Base-by-base conservation (phyloP, 2,888 invertebrate species). In the Cantharis rufa region DNA sequence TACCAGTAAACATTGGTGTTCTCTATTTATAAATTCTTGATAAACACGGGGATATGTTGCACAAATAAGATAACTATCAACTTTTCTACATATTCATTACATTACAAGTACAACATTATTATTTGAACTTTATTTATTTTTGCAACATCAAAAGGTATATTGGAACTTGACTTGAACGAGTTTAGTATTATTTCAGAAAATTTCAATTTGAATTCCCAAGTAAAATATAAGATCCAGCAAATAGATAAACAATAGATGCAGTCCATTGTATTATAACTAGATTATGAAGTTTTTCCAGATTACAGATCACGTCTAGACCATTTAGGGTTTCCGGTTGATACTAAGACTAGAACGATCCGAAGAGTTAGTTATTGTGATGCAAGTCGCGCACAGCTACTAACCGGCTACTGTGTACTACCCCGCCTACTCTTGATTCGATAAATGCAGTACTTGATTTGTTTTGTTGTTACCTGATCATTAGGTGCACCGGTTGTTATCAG, bases 281-380 rank as follows among this genome's bases (percentile, higher is more conserved):
- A 85, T 85, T 85, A 85, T 82, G 82, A 81, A 80, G 82, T 83
- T 84, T 86, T 85, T 86, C 85, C 86, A 85, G 86, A 86, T 86
- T 86, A 86, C 86, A 86, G 86, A 87, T 88, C 87, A 88, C 88
- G 87, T 87, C 87, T 86, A 86, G 84, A 83, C 87, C 87, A 87
- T 88, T 66, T 87, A 88, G 86, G 86, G 86, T 84, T 87, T 87
- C 87, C 87, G 87, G 86, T 86, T 84, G 84, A 81, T 82, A 70
- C 78, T 76, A 79, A 74, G 79, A 79, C 81, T 75, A 78, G 78
- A 77, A 78, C 76, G 80, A 81, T 79, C 78, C 78, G 79, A 77
- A 79, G 80, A 81, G 78, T 80, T 79, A 66, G 82, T 83, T 83
- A 85, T 86, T 86, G 85, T 85, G 85, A 86, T 86, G 86, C 87